Percentiles rank a stretch among this genome's conserved stretches.
These are phyloP conservation scores for Goniozus legneri DNA, from an alignment of 1,140 invertebrate species.

Conservation along the genomic window DNA sequence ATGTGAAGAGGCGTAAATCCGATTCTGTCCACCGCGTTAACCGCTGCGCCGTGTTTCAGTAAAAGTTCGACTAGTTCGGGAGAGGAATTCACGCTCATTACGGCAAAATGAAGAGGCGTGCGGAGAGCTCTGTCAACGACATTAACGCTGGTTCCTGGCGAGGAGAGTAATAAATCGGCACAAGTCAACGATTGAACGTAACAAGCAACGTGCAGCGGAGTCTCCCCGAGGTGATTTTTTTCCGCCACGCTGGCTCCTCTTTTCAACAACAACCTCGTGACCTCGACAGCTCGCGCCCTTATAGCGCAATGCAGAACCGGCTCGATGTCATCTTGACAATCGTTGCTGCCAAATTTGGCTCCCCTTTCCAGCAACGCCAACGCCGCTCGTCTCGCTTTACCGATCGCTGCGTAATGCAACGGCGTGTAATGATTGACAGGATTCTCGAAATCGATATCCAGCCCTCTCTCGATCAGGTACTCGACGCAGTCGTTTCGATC, in stretches of 20 bases:
- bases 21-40: constrained; percentile 62
- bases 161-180: constrained; percentile 55
- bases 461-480: constrained; percentile 40
- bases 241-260: constrained; percentile 58
- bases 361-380: constrained; percentile 54
- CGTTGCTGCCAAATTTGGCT: constrained; percentile 38
- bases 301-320: constrained; percentile 60
- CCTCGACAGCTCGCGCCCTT: constrained; percentile 54
- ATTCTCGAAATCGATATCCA: constrained; percentile 39
- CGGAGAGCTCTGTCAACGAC: constrained; percentile 57
- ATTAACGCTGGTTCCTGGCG: constrained; percentile 57
- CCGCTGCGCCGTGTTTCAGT: constrained; percentile 54
- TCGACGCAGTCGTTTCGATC: constrained; percentile 39
- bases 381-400: constrained; percentile 53
- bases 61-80: constrained; percentile 57
- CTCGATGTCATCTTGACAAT: constrained; percentile 37
- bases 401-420: constrained; percentile 59
- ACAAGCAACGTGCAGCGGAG: constrained; percentile 61
- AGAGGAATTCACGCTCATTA: constrained; percentile 54
- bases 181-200: constrained; percentile 57
- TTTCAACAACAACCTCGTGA: constrained; percentile 60
- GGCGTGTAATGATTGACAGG: constrained; percentile 56
- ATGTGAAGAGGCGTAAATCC: constrained; percentile 69
- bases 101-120: constrained; percentile 61
- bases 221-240: constrained; percentile 59